phyloP scores from a whole-genome alignment of 2,888 invertebrate genomes.

The Cremastobaeus sp. region DNA sequence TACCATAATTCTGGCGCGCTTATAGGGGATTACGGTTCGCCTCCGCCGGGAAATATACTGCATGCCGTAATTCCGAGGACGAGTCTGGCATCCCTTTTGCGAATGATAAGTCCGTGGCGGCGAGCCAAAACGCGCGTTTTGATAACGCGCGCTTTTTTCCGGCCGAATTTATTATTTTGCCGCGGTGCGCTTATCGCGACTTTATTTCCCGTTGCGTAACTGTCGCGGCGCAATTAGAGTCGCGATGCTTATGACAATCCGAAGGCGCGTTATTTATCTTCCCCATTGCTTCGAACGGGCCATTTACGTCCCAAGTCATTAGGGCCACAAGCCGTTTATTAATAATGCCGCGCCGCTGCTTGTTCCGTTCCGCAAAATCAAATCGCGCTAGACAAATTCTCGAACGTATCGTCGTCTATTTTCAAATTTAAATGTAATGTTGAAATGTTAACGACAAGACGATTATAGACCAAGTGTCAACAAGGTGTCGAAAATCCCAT shows the following conservation, averaged over 20 bases:
- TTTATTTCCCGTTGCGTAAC: conserved; percentile 11
- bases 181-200: conserved; percentile 28
- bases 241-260: not conserved
- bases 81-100: conserved; percentile 43
- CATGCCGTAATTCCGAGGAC: conserved; percentile 50
- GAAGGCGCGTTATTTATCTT: conserved; percentile 10
- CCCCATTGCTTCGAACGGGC: conserved; percentile 17
- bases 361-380: conserved; percentile 47
- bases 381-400: conserved; percentile 24
- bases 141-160: conserved; percentile 34
- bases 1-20: conserved; percentile 48
- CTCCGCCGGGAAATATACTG: conserved; percentile 49
- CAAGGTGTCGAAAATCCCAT: no score
- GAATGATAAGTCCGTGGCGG: conserved; percentile 53
- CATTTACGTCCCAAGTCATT: conserved; percentile 41
- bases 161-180: conserved; percentile 36
- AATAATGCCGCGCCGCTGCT: conserved; percentile 48
- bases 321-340: conserved; percentile 43
- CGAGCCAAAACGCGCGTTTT: conserved; percentile 49
- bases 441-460: conserved; percentile 30
- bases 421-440: conserved; percentile 12
- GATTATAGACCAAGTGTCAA: conserved; percentile 21
- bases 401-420: conserved; percentile 35
- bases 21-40: conserved; percentile 49
- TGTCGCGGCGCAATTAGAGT: not conserved